Percentiles rank a stretch among this genome's conserved stretches.
Evolutionary conservation across 2,888 invertebrate genomes (phyloP).

Genomic region (Philaethria dido): DNA sequence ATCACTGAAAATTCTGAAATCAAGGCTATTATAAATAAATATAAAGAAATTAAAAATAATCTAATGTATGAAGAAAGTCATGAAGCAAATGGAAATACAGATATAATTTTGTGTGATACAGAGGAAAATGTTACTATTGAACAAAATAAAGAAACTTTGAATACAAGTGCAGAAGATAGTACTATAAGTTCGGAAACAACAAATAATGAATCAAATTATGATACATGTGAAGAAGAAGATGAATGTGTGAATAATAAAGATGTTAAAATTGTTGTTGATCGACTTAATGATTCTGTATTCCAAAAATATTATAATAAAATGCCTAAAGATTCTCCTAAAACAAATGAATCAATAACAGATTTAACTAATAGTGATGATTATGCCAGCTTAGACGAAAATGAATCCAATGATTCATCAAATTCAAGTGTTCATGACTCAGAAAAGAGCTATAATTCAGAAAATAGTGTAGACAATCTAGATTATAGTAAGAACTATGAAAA

Average conservation of each 20-base stretch:
- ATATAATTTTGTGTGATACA: conserved; percentile 9
- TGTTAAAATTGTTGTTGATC: conserved; percentile 58
- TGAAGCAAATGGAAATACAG: background rate
- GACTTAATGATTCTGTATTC: conserved; percentile 61
- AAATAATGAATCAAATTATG: conserved; percentile 63
- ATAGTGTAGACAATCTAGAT: conserved; percentile 33
- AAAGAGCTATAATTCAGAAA: background rate
- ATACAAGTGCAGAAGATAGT: conserved; percentile 25
- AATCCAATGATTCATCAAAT: conserved; percentile 9
- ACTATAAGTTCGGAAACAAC: conserved; percentile 36
- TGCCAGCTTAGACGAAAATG: background rate
- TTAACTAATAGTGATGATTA: conserved; percentile 36
- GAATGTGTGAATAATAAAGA: conserved; percentile 43
- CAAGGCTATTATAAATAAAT: conserved; percentile 19
- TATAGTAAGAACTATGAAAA: conserved; percentile 29
- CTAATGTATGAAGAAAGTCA: background rate
- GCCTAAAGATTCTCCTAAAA: conserved; percentile 35
- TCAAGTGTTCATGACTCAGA: conserved; percentile 1
- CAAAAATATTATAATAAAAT: conserved; percentile 58
- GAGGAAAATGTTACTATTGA: conserved; percentile 1
- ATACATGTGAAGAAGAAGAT: conserved; percentile 68
- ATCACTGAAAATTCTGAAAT: conserved; percentile 4
- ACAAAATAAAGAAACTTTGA: conserved; percentile 1
- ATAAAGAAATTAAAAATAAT: conserved; percentile 23
- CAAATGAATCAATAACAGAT: conserved; percentile 26